These are phyloP conservation scores for Cetoscarus ocellatus DNA, from an alignment of 2,797 vertebrate species.

Conservation along the genomic window DNA sequence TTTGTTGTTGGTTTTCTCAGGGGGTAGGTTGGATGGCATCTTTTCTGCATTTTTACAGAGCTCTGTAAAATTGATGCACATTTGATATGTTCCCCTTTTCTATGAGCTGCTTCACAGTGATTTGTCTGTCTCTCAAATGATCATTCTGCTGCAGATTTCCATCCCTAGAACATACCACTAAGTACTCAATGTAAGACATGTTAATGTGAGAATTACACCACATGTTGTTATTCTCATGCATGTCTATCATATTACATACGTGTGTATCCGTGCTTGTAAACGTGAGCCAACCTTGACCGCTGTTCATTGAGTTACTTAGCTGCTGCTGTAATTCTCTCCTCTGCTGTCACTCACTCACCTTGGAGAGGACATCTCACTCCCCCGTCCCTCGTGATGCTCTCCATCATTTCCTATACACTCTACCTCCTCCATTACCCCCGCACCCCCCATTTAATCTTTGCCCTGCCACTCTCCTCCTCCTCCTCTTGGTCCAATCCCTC, in stretches of 20 bases:
- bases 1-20: too few relatives aligned
- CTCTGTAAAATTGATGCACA: too few relatives aligned
- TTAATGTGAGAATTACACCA: slow-evolving; percentile 5
- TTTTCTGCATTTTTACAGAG: too few relatives aligned
- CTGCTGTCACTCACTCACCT: slow-evolving; percentile 52
- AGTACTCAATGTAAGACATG: not conserved
- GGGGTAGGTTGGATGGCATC: too few relatives aligned
- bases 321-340: slow-evolving; percentile 41
- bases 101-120: too few relatives aligned
- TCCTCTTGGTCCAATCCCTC: slow-evolving; percentile 7
- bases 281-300: not conserved
- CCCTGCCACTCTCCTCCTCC: slow-evolving; percentile 7
- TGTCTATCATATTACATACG: slow-evolving; percentile 7
- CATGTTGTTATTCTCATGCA: slow-evolving; percentile 5
- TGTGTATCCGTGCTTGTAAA: slow-evolving; percentile 6
- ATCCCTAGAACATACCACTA: not conserved
- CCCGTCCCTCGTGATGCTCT: slow-evolving; percentile 21
- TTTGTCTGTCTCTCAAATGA: too few relatives aligned
- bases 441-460: slow-evolving; percentile 9
- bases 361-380: slow-evolving; percentile 33
- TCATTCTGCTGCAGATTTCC: too few relatives aligned
- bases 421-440: slow-evolving; percentile 28
- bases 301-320: slow-evolving; percentile 34
- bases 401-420: slow-evolving; percentile 27
- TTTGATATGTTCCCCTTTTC: too few relatives aligned